Conservation (phyloP, 2,888 invertebrate species). For the Tetramorium bicarinatum region DNA sequence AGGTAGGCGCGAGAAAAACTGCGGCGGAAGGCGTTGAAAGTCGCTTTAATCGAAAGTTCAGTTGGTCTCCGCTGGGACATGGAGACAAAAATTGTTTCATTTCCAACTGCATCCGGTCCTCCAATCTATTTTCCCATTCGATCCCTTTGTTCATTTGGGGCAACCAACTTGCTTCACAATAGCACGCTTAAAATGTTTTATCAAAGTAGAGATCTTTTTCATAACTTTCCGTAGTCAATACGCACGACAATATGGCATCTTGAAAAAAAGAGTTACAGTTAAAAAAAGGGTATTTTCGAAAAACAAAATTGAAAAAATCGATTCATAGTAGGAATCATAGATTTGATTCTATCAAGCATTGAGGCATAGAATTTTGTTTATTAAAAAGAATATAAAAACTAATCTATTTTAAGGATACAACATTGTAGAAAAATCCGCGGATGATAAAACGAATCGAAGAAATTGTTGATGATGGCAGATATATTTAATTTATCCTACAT, state of each 20-base stretch:
- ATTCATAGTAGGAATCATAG: background rate
- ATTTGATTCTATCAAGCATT: background rate
- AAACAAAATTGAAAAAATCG: background rate
- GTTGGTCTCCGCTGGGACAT: background rate
- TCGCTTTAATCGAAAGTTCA: slow-evolving; percentile 41
- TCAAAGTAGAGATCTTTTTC: slow-evolving; percentile 17
- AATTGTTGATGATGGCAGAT: too few relatives aligned
- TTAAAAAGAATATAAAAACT: background rate
- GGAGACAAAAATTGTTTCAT: slow-evolving; percentile 39
- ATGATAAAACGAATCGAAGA: too few relatives aligned
- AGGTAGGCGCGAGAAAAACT: background rate
- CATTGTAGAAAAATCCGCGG: too few relatives aligned
- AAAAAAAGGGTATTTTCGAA: background rate
- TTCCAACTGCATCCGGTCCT: slow-evolving; percentile 33
- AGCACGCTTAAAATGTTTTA: slow-evolving; percentile 12
- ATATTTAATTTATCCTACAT: too few relatives aligned
- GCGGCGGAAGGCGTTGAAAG: background rate
- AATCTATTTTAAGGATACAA: background rate
- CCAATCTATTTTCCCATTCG: slow-evolving; percentile 25
- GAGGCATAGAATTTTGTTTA: background rate
- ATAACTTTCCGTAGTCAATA: slow-evolving; percentile 9
- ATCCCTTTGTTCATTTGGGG: slow-evolving; percentile 16
- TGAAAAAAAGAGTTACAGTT: background rate
- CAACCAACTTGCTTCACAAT: slow-evolving; percentile 34
- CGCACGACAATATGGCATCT: background rate